Percentiles rank a stretch among this genome's conserved stretches.
Evolutionary conservation across 2,797 vertebrate genomes (phyloP).

Genomic region (Lagocephalus sceleratus): DNA sequence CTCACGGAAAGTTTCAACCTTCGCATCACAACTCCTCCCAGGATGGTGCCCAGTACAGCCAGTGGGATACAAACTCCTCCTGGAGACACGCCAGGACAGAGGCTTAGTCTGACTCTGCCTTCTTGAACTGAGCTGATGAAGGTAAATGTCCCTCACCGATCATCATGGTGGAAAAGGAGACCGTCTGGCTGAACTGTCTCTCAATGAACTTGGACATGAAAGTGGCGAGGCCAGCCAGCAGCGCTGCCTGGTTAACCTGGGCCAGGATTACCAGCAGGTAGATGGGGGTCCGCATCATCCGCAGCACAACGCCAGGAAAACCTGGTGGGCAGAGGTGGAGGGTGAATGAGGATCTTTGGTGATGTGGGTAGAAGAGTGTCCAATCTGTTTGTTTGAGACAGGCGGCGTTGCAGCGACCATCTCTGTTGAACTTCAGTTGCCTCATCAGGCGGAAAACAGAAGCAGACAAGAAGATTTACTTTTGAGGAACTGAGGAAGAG

Average conservation of each 20-base stretch:
- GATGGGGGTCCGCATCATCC: constrained; percentile 81
- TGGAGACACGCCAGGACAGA: constrained; percentile 33
- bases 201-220: constrained; percentile 95
- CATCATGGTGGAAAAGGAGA: constrained; percentile 83
- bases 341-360: too few species aligned
- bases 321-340: constrained; percentile 62
- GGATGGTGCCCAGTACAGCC: constrained; percentile 82
- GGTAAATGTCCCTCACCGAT: constrained; percentile 73
- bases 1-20: constrained; percentile 72
- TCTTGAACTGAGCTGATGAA: too few species aligned
- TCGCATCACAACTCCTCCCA: constrained; percentile 84
- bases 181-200: constrained; percentile 83
- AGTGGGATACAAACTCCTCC: constrained; percentile 81
- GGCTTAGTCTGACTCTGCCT: too few species aligned
- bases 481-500: constrained; percentile 83
- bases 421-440: background rate
- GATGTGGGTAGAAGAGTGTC: too few species aligned
- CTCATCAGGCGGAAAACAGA: background rate
- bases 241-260: constrained; percentile 83
- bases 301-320: constrained; percentile 82
- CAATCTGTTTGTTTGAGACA: too few species aligned
- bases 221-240: constrained; percentile 85
- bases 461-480: constrained; percentile 64
- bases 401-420: background rate
- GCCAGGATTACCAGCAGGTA: constrained; percentile 88